Evolutionary conservation across 2,888 invertebrate genomes (phyloP), one percentile per base, ranked within the genome.

Genomic region (Clistopyga incitator): DNA sequence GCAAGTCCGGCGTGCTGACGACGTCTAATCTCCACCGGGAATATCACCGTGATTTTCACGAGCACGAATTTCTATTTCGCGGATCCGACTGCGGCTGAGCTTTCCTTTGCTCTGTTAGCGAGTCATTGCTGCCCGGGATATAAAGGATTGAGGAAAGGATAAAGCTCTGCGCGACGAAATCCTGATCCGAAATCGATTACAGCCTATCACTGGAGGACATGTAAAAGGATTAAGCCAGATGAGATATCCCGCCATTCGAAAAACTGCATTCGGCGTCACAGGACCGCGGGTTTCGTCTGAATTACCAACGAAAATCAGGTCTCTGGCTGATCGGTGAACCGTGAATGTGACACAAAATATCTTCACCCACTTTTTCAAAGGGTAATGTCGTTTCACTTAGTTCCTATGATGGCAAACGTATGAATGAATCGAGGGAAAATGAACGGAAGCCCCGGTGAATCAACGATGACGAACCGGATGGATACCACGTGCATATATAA

Each of bases 1-100:
- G 59, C 72, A 61, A 20, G 56, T 65, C 42, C 50, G 45, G 50
- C 29, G 2, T 38, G 50, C 6, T 18, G 59, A 61, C 59, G 56
- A 71, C 59, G 68, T 71, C 54, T 71, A 65, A 75, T 79, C 75
- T 72, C 38, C 64, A 59, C 45, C 45, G 6, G 47, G 59, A 61
- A 74, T 72, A 61, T 61, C 61, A 50, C 45, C 4, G 34, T 50
- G 74, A 74, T 74, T 74, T 74, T 61, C 74, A 47, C 20, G 18
- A 11, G 15, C 38, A 34, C n/a, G 74, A 34, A 59, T 59, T 64
- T 47, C 34, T 34, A 64, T 64, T 74, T 61, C 20, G n/a, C 65
- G 18, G 23, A 65, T 42, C 23, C 42, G 64, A 42, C 20, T n/a
- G 8, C 18, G 18, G 65, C 65, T 20, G 20, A 13, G 23, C 42